Evolutionary conservation across 1,140 invertebrate species (phyloP).

Genomic region (Lasioglossum baleicum): DNA sequence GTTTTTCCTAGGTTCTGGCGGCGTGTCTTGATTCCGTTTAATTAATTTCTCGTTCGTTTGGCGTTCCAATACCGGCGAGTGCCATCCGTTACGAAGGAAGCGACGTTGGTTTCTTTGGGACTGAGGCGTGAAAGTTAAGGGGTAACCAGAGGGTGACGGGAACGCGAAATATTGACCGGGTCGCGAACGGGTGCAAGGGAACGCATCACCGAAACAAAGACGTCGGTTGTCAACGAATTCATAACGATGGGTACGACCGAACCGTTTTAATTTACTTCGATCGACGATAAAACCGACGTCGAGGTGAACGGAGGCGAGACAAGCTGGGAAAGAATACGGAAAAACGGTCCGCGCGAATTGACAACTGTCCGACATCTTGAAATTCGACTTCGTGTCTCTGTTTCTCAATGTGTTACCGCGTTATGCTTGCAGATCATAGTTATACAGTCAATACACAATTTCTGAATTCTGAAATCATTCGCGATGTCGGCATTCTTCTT

Average conservation of each 20-base stretch:
- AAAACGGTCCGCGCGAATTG: not conserved
- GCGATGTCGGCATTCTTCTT: too few species aligned
- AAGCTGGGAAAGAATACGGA: not conserved
- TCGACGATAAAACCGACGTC: slow-evolving; percentile 45
- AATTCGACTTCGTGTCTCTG: too few species aligned
- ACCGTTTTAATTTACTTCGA: slow-evolving; percentile 55
- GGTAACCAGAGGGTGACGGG: too few species aligned
- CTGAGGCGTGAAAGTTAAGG: not conserved
- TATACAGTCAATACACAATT: too few species aligned
- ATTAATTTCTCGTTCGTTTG: slow-evolving; percentile 46
- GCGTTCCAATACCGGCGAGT: slow-evolving; percentile 14
- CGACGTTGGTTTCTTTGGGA: slow-evolving; percentile 16
- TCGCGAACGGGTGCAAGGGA: not conserved
- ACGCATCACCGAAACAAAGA: slow-evolving; percentile 31
- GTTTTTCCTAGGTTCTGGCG: not conserved
- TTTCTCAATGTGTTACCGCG: too few species aligned
- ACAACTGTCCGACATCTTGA: slow-evolving; percentile 6
- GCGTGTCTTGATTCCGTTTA: slow-evolving; percentile 19
- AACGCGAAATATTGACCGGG: not conserved
- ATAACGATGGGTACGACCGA: slow-evolving; percentile 17
- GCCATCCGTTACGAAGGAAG: not conserved
- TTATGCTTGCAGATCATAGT: too few species aligned
- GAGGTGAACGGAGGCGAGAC: slow-evolving; percentile 20
- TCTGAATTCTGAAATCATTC: too few species aligned
- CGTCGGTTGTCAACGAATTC: slow-evolving; percentile 25